Evolutionary conservation across 2,888 invertebrate species (phyloP), one percentile per base, ranked within the genome.

Genomic region (Drosophila siamana): DNA sequence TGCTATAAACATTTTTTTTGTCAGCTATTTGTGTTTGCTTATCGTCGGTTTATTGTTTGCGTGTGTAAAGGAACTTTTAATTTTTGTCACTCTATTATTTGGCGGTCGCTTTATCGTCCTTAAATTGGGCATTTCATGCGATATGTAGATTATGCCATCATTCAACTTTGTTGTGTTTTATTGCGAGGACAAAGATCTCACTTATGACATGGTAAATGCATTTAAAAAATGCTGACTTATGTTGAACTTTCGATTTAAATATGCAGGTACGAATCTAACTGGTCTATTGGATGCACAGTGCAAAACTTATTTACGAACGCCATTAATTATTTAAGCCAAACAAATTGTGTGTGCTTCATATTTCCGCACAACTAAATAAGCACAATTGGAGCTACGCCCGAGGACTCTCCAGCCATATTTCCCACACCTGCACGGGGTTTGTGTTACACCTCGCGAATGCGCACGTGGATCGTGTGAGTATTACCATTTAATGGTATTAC

Each of bases 401-500:
- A 22, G 44, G 13, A 15, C 5, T 19, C 24, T 26, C 36, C 4
- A n/a, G 26, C 41, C 24, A 19, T 19, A 9, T 13, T 19, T 5
- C 13, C 16, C 9, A 5, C 11, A 16, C 13, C 13, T 16, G 33
- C 2, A n/a, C n/a, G 41, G 19, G 26, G 30, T 22, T 13, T 22
- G 16, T 55, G 61, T 51, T 24, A 15, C 4, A 38, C 24, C 26
- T 24, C 22, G 33, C 40, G 4, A 30, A 41, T 54, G 66, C 48
- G 51, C 46, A n/a, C n/a, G n/a, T n/a, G 71, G 56, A 74, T 70
- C 76, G 85, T 88, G 85, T 59, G 82, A 78, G 66, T 70, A 78
- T 86, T 70, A 74, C 65, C 55, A 73, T 81, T 81, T 69, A 72
- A 81, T 86, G 54, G 74, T 66, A 84, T 88, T 88, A 84, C 78